Conservation (phyloP, 2,888 invertebrate species). For the Limnephilus auricula region DNA sequence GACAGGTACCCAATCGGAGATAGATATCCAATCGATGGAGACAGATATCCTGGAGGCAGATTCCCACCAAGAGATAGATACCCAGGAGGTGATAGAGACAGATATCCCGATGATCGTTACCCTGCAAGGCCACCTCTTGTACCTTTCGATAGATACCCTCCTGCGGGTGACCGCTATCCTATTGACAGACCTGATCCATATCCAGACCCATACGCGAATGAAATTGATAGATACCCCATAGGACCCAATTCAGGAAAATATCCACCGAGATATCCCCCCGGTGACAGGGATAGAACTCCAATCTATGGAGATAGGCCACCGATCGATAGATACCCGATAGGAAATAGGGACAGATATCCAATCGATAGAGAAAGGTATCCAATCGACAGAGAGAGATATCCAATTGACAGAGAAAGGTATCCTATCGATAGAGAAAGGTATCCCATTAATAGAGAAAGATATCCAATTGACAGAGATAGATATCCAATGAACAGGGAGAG, state of each 20-base stretch:
- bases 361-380: constrained; percentile 72
- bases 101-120: constrained; percentile 73
- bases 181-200: constrained; percentile 59
- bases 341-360: constrained; percentile 78
- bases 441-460: constrained; percentile 74
- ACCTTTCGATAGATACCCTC: constrained; percentile 73
- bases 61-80: constrained; percentile 72
- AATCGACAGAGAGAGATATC: constrained; percentile 69
- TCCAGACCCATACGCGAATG: constrained; percentile 71
- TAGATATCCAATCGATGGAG: constrained; percentile 71
- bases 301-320: constrained; percentile 69
- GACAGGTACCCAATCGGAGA: constrained; percentile 68
- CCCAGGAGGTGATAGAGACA: constrained; percentile 71
- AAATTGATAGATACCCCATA: constrained; percentile 69
- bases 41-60: constrained; percentile 75
- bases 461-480: constrained; percentile 73
- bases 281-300: constrained; percentile 70
- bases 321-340: constrained; percentile 70
- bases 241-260: constrained; percentile 57
- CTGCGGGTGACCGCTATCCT: constrained; percentile 68
- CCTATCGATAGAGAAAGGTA: constrained; percentile 68
- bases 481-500: constrained; percentile 68
- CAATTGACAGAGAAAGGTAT: constrained; percentile 67
- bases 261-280: constrained; percentile 56
- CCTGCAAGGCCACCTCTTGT: constrained; percentile 71